These are phyloP conservation scores for Reinhardtius hippoglossoides DNA, from an alignment of 2,113 vertebrate genomes.

Conservation along the genomic window DNA sequence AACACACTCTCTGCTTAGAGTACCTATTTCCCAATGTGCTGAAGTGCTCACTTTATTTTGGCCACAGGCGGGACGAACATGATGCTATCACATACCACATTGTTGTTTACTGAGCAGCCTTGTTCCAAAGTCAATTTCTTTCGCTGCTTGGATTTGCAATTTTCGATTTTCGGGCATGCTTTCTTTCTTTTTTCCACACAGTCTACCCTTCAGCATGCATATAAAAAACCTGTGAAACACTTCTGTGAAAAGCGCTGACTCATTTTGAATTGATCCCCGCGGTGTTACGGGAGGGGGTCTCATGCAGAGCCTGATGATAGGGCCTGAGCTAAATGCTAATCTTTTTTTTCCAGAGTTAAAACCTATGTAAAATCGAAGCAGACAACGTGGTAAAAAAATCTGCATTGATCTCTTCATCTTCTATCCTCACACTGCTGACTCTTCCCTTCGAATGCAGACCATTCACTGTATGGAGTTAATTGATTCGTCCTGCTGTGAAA, in stretches of 20 bases:
- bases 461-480: slow-evolving; percentile 61
- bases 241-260: slow-evolving; percentile 53
- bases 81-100: slow-evolving; percentile 49
- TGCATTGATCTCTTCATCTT: slow-evolving; percentile 48
- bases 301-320: slow-evolving; percentile 25
- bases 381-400: slow-evolving; percentile 35
- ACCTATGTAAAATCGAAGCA: slow-evolving; percentile 40
- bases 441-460: slow-evolving; percentile 47
- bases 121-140: slow-evolving; percentile 35
- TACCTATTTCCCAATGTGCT: slow-evolving; percentile 6
- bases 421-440: slow-evolving; percentile 45
- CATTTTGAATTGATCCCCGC: slow-evolving; percentile 47
- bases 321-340: slow-evolving; percentile 36
- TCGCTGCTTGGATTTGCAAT: slow-evolving; percentile 25
- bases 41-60: slow-evolving; percentile 47
- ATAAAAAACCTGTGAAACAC: slow-evolving; percentile 30
- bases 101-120: slow-evolving; percentile 37
- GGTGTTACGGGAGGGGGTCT: slow-evolving; percentile 15
- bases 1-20: slow-evolving; percentile 25
- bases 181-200: slow-evolving; percentile 5
- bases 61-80: slow-evolving; percentile 39
- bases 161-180: slow-evolving; percentile 32
- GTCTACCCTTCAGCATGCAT: slow-evolving; percentile 30
- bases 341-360: slow-evolving; percentile 7
- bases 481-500: slow-evolving; percentile 64